Evolutionary conservation across 1,140 invertebrate species (phyloP), one percentile per base, ranked within the genome.

Genomic region (Leptoteleia sp.): DNA sequence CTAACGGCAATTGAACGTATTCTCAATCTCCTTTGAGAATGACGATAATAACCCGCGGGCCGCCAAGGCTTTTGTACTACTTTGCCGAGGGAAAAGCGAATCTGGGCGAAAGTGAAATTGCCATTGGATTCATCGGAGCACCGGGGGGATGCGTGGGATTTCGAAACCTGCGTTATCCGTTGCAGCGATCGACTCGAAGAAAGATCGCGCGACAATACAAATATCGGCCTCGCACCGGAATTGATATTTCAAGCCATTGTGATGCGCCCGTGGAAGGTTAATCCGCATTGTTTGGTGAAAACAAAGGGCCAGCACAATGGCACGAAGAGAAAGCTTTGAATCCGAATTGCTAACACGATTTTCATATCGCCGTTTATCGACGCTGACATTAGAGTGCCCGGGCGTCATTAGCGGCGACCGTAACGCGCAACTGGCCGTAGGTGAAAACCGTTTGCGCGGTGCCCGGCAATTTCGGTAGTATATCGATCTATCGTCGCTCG

Each of bases 261-360:
- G 38, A 45, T 29, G 31, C 3, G 40, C 7, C 22, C 17, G 15
- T 55, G 31, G 12, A 72, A 61, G n/a, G 48, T 55, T 54, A 55
- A 73, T 62, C 33, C 48, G 22, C 37, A 61, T 76, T 68, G 55
- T 76, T n/a, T 29, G 19, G 38, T 22, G 50, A 57, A 70, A 50
- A 68, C 64, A 62, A 76, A 54, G 55, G 35, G 27, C 9, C 16
- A n/a, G 12, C 13, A 75, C 35, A 59, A 75, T 73, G 43, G 64
- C 25, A 54, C 29, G 35, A 65, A 42, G 48, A 48, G 42, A 57
- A 64, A 54, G 50, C 37, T 16, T 37, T 9, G 27, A 35, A 43
- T 52, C 38, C 9, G 62, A 62, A 47, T 70, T 11, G 16, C 47
- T 76, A 59, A 65, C 59, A 68, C 52, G 65, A 67, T 59, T 78